Percentiles rank a stretch among this genome's conserved stretches.
phyloP scores from a whole-genome alignment of 2,113 vertebrate species.

The Scomber japonicus region DNA sequence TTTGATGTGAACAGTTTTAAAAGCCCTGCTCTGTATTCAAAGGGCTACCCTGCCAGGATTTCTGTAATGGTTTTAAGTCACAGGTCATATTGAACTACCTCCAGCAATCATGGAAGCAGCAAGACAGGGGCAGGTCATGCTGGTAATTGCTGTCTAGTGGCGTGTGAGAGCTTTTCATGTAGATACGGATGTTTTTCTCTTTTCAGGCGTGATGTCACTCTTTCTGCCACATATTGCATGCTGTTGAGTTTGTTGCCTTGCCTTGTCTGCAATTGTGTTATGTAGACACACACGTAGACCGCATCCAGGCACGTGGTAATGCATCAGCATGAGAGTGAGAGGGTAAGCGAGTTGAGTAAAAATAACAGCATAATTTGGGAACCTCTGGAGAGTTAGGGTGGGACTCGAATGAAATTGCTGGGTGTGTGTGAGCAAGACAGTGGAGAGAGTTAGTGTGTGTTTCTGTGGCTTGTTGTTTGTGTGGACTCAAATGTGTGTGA shows the following conservation, averaged over 20 bases:
- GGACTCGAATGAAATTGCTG: slow-evolving; percentile 82
- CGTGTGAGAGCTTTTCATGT: slow-evolving; percentile 26
- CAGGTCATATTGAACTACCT: slow-evolving; percentile 49
- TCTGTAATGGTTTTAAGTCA: slow-evolving; percentile 53
- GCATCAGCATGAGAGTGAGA: slow-evolving; percentile 48
- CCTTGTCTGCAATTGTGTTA: slow-evolving; percentile 28
- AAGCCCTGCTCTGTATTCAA: slow-evolving; percentile 40
- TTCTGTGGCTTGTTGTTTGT: slow-evolving; percentile 43
- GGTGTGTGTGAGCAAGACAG: slow-evolving; percentile 70
- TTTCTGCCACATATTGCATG: slow-evolving; percentile 37
- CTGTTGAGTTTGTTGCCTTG: slow-evolving; percentile 18
- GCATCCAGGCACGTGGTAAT: slow-evolving; percentile 29
- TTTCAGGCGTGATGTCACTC: slow-evolving; percentile 50
- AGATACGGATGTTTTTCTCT: slow-evolving; percentile 17
- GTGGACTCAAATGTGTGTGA: slow-evolving; percentile 45
- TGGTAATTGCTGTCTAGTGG: slow-evolving; percentile 40
- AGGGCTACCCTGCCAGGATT: slow-evolving; percentile 9
- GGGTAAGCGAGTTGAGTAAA: slow-evolving; percentile 73
- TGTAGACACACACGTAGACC: slow-evolving; percentile 20
- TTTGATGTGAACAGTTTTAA: slow-evolving; percentile 36
- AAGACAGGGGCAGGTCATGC: slow-evolving; percentile 15
- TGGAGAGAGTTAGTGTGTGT: slow-evolving; percentile 46
- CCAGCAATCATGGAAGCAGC: slow-evolving; percentile 52
- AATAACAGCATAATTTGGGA: slow-evolving; percentile 80
- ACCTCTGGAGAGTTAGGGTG: slow-evolving; percentile 80